These are phyloP conservation scores for Ceratotherium simum DNA, from an alignment of 2,113 vertebrate species.

Conservation along the genomic window DNA sequence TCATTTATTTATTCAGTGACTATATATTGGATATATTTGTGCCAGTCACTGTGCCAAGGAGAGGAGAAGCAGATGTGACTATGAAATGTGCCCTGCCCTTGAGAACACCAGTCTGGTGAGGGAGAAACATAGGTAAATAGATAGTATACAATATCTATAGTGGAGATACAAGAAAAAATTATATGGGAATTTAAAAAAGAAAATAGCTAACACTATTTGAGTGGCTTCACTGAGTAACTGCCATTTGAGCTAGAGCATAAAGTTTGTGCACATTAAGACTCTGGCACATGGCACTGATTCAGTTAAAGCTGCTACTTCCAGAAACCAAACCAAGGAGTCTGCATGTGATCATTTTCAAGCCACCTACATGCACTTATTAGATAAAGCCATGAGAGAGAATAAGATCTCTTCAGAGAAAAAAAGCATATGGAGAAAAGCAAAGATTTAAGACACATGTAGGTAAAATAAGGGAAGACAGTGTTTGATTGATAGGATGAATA, in stretches of 20 bases:
- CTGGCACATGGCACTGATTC: background rate
- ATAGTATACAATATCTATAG: background rate
- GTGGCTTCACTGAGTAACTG: background rate
- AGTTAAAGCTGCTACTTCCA: background rate
- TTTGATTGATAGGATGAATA: background rate
- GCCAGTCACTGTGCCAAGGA: background rate
- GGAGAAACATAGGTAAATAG: background rate
- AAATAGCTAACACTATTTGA: background rate
- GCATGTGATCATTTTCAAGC: background rate
- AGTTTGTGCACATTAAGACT: background rate
- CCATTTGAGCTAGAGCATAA: background rate
- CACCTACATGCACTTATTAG: background rate
- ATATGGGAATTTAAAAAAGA: background rate
- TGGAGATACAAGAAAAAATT: background rate
- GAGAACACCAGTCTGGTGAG: background rate
- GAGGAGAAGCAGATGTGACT: background rate
- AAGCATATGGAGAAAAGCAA: background rate
- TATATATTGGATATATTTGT: background rate
- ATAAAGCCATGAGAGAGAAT: background rate
- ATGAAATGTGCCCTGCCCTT: background rate
- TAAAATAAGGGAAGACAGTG: conserved; percentile 10
- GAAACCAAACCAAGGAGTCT: background rate
- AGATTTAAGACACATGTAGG: background rate
- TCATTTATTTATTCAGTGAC: background rate
- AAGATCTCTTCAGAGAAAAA: background rate